phyloP scores from a whole-genome alignment of 2,888 invertebrate genomes.

The Gonocerus acuteangulatus region DNA sequence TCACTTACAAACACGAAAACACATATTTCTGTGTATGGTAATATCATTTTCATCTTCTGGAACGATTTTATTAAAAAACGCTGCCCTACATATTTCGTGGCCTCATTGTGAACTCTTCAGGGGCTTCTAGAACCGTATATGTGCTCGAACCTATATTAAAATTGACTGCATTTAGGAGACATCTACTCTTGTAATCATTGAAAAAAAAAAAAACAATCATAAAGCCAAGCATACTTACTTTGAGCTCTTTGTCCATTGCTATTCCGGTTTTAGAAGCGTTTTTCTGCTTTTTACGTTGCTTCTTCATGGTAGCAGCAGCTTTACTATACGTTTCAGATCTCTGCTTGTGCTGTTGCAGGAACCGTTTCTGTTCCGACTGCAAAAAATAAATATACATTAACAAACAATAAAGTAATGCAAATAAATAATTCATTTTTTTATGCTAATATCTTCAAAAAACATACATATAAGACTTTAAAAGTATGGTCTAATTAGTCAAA shows the following conservation, averaged over 20 bases:
- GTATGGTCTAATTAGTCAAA: background rate
- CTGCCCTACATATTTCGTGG: no score
- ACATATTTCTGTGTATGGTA: no score
- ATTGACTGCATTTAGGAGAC: no score
- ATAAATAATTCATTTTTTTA: background rate
- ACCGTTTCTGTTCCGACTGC: slow-evolving; percentile 86
- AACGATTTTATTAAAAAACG: no score
- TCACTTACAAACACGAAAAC: no score
- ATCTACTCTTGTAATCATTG: no score
- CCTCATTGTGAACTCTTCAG: no score
- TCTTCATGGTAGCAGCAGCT: slow-evolving; percentile 83
- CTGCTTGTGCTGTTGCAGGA: slow-evolving; percentile 86
- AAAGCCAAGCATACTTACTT: slow-evolving; percentile 55
- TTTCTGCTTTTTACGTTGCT: slow-evolving; percentile 69
- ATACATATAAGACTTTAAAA: background rate
- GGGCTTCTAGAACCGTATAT: no score
- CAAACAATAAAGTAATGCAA: background rate
- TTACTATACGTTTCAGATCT: slow-evolving; percentile 85
- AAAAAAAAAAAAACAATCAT: no score
- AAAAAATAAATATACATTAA: slow-evolving; percentile 38
- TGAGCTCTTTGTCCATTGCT: slow-evolving; percentile 84
- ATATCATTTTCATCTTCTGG: no score
- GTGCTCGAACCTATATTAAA: no score
- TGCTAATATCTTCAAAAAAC: background rate
- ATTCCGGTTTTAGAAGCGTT: slow-evolving; percentile 66